A percentile compares a stretch with the other conserved stretches of the same genome.
Evolutionary conservation across 92 coral and sea anemone species (phyloP).

Genomic region (Bergia sp.): DNA sequence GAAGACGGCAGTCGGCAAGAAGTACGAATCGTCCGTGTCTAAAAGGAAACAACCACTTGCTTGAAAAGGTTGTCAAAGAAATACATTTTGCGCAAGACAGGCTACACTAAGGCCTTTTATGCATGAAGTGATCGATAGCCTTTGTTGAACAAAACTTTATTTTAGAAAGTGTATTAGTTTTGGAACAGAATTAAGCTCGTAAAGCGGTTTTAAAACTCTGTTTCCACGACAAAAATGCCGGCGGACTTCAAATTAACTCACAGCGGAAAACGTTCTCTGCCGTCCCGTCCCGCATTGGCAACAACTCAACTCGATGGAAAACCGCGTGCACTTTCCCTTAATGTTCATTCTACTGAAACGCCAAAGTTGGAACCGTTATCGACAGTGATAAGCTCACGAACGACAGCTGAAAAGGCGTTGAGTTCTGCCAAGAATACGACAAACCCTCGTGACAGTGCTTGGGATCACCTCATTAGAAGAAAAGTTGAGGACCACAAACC

Average conservation of each 20-base stretch:
- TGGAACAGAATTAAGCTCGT: neutral
- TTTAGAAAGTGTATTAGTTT: neutral
- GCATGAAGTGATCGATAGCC: neutral
- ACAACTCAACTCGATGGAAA: neutral
- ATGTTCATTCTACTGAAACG: neutral
- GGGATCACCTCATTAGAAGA: neutral
- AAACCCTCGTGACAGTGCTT: slow-evolving; percentile 3
- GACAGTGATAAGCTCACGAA: neutral
- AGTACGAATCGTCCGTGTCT: too few species aligned
- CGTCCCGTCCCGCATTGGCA: slow-evolving; percentile 11
- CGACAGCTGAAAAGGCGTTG: neutral
- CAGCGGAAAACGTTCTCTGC: slow-evolving; percentile 13
- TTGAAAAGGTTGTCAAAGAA: too few species aligned
- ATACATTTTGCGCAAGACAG: neutral
- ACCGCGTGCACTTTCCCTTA: neutral
- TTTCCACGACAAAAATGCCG: slow-evolving; percentile 15
- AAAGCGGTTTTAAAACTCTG: too few species aligned
- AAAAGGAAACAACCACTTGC: too few species aligned
- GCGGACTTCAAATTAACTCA: slow-evolving; percentile 3
- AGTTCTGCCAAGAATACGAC: neutral
- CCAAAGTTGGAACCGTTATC: neutral
- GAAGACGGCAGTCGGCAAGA: neutral
- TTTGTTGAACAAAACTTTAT: neutral
- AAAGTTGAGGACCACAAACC: slow-evolving; percentile 31
- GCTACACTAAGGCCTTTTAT: neutral